These are phyloP conservation scores for Euwallacea similis DNA, from an alignment of 1,140 invertebrate genomes.

Conservation along the genomic window DNA sequence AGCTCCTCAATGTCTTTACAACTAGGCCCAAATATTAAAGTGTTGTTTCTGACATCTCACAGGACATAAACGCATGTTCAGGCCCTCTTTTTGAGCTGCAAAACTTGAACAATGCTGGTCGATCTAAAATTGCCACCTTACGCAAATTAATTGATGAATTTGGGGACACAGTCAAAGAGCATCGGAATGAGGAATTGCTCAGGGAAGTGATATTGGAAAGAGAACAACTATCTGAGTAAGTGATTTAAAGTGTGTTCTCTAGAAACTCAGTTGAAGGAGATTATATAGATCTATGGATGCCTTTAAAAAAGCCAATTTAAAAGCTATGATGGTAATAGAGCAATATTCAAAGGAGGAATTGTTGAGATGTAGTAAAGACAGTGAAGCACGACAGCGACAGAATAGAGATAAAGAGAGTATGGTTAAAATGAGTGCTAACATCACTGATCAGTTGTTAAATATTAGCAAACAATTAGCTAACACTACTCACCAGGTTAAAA, in stretches of 20 bases:
- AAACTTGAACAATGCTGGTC: constrained; percentile 71
- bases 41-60: constrained; percentile 3
- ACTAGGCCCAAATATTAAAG: background rate
- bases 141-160: constrained; percentile 70
- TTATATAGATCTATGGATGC: constrained; percentile 64
- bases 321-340: constrained; percentile 72
- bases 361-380: constrained; percentile 62
- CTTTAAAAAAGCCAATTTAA: constrained; percentile 78
- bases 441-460: constrained; percentile 81
- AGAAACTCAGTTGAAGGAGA: background rate
- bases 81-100: constrained; percentile 70
- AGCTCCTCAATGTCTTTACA: background rate
- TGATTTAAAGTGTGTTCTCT: background rate
- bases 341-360: constrained; percentile 71
- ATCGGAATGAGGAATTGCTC: constrained; percentile 62
- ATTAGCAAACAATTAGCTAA: constrained; percentile 81
- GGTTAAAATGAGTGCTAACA: constrained; percentile 66
- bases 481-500: constrained; percentile 67
- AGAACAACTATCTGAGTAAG: constrained; percentile 65
- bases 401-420: constrained; percentile 67
- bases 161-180: constrained; percentile 66
- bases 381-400: constrained; percentile 61
- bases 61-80: constrained; percentile 70
- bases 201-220: constrained; percentile 68
- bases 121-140: constrained; percentile 65